Base-by-base conservation (phyloP, 1,140 invertebrate genomes). In the Zaprionus tsacasi region DNA sequence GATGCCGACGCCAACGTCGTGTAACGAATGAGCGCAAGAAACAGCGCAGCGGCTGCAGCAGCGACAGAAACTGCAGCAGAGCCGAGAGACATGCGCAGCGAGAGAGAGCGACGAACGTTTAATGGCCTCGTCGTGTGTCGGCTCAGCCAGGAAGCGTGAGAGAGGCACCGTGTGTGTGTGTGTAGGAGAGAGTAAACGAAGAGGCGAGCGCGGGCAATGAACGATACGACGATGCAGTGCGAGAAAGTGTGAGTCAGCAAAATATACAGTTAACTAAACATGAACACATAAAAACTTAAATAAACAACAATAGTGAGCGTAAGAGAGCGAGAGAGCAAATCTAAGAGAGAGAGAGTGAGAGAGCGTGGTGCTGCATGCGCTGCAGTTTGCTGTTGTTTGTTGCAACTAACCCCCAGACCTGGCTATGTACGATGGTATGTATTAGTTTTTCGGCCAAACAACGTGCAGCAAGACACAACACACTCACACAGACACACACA, bases 211-310 rank as follows among this genome's bases (percentile, higher is more conserved):
- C 43, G 58, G 55, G 58, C 40, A 76, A 65, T 59, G 60, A 71
- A 76, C 69, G 67, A 63, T 55, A 50, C 30, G 60, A 54, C 33
- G 33, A 25, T 45, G 25, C 27, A 61, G 61, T 48, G 61, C 15
- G 40, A 40, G 56, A 67, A 50, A 64, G 78, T 74, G 56, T 58
- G 70, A 79, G 78, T 77, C 71, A 82, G 81, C 78, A 74, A 81
- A 81, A 81, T 85, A 76, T 89, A 81, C 85, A 70, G 85, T 89
- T 85, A 89, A 90, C 85, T 89, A 89, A 89, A 89, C 86, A 89
- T 87, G 82, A 82, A 79, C 85, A 88, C 85, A 88, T 89, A 88
- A 88, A 88, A 89, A 89, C 85, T 89, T 89, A 89, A 89, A 89
- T 89, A 89, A 89, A 89, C 86, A 89, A 89, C 85, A 89, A 89